Base-by-base conservation (phyloP, 2,888 invertebrate genomes). In the Diaperis boleti region DNA sequence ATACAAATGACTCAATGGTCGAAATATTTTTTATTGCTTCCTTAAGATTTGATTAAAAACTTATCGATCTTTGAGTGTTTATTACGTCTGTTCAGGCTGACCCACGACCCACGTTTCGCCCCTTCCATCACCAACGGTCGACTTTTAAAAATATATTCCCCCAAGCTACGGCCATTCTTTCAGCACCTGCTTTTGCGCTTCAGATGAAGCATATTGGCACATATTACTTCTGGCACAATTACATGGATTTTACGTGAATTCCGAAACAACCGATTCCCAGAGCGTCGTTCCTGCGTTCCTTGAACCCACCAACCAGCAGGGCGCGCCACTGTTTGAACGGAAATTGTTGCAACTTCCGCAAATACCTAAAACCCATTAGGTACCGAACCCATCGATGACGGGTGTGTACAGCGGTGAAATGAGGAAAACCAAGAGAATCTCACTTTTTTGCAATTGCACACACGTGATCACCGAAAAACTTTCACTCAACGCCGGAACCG, bases 271-370 rank as follows among this genome's bases (percentile, higher is more conserved):
- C n/a, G 33, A 49, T 49, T 49, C 35, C 44, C 22, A 56, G 56
- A 26, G 26, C 18, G 14, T 17, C 33, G 11, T 26, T 31, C 18
- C 35, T 10, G 33, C 44, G 37, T 39, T 52, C 37, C 37, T 39
- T 22, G 52, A 49, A 37, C 37, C 29, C 47, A 45, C n/a, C 29
- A 14, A 8, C 56, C 56, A 42, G 37, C 45, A 66, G 62, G 66
- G 66, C 37, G 66, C 66, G 62, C 63, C 60, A 65, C 59, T 50
- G 31, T 50, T 59, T 54, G 49, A 41, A 42, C 54, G 57, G 57
- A 57, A 33, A 56, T 45, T 59, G 62, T 59, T 52, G 62, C 66
- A 66, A 63, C 56, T 63, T 63, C 66, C 66, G 66, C 13, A 26
- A 13, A 29, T 11, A 13, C 17, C 15, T n/a, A 49, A 42, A 54